A percentile compares a stretch with the other conserved stretches of the same genome.
Conservation (phyloP, 2,113 vertebrate species). For the Jaculus jaculus region DNA sequence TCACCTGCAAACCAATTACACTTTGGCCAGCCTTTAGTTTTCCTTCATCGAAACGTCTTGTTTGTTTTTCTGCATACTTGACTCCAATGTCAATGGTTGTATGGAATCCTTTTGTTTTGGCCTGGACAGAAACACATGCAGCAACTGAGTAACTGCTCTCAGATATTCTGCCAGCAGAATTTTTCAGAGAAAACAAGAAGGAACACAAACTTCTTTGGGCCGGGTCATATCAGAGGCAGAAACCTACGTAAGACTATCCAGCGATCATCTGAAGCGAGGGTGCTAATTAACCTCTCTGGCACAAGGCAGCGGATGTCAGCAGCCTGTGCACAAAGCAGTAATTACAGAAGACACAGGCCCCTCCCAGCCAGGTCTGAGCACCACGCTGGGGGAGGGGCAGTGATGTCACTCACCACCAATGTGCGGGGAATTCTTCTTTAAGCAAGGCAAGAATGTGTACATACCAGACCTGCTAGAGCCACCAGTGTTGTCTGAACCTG, state of each 20-base stretch:
- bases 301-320: background rate
- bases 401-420: background rate
- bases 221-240: background rate
- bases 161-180: background rate
- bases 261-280: background rate
- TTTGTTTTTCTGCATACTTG: constrained; percentile 96
- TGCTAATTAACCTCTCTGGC: background rate
- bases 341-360: background rate
- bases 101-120: constrained; percentile 97
- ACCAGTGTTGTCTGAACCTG: constrained; percentile 97
- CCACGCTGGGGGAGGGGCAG: background rate
- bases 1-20: constrained; percentile 97
- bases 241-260: background rate
- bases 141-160: background rate
- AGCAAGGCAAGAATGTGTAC: constrained; percentile 68
- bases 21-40: constrained; percentile 98
- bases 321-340: background rate
- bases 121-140: constrained; percentile 82
- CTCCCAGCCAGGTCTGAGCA: background rate
- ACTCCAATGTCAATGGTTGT: constrained; percentile 96
- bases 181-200: background rate
- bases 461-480: constrained; percentile 95
- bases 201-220: background rate
- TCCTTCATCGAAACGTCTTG: constrained; percentile 93
- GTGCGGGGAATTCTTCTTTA: background rate